These are phyloP conservation scores for Falcaria lacertinaria DNA, from an alignment of 2,888 invertebrate species.

Conservation along the genomic window DNA sequence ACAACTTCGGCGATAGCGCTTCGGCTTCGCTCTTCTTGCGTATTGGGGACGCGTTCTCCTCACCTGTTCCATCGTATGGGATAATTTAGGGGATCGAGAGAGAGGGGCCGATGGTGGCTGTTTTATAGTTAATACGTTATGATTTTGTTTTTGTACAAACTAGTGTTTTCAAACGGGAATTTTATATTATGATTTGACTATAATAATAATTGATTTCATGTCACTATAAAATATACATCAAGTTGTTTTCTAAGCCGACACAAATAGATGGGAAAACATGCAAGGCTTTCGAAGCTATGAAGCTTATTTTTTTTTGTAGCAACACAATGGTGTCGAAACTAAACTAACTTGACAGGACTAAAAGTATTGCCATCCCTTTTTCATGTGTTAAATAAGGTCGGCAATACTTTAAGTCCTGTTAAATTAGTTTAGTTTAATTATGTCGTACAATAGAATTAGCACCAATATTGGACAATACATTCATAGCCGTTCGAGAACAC, in stretches of 20 bases:
- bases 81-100: slow-evolving; percentile 8
- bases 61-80: slow-evolving; percentile 67
- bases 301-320: slow-evolving; percentile 54
- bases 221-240: slow-evolving; percentile 25
- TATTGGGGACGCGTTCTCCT: slow-evolving; percentile 72
- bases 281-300: slow-evolving; percentile 60
- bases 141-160: no score
- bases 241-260: slow-evolving; percentile 31
- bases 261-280: slow-evolving; percentile 52
- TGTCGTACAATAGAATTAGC: no score
- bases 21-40: slow-evolving; percentile 78
- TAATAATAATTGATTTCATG: slow-evolving; percentile 4
- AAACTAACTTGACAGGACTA: no score
- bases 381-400: no score
- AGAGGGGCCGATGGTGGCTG: not conserved
- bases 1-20: slow-evolving; percentile 67
- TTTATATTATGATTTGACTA: slow-evolving; percentile 8
- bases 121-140: slow-evolving; percentile 9
- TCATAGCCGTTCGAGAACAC: slow-evolving; percentile 37
- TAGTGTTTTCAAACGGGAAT: no score
- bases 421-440: no score
- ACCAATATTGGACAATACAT: slow-evolving; percentile 31
- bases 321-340: no score
- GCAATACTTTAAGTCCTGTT: no score
- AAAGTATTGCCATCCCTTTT: no score